phyloP scores from a whole-genome alignment of 2,888 invertebrate genomes.

The Ormyrus labotus region DNA sequence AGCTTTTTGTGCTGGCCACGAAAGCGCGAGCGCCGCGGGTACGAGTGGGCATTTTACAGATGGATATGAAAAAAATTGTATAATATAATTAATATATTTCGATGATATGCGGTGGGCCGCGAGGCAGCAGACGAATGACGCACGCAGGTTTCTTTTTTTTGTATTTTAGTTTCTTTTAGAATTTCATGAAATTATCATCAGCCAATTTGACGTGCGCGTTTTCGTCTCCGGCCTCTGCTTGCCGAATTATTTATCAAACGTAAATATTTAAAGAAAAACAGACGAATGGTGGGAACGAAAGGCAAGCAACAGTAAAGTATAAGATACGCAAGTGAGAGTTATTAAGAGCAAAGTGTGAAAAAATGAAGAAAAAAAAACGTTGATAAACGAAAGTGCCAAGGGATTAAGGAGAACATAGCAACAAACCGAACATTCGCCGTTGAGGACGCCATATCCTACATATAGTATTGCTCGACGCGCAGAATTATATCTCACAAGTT shows the following conservation, averaged over 20 bases:
- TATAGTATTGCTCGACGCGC: slow-evolving; percentile 46
- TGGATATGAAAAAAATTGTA: slow-evolving; percentile 68
- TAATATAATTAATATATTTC: slow-evolving; percentile 76
- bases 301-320: slow-evolving; percentile 57
- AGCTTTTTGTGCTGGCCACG: slow-evolving; percentile 53
- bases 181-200: slow-evolving; percentile 53
- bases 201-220: slow-evolving; percentile 53
- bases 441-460: slow-evolving; percentile 46
- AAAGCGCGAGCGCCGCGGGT: slow-evolving; percentile 44
- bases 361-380: slow-evolving; percentile 53
- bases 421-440: slow-evolving; percentile 40
- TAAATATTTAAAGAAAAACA: slow-evolving; percentile 68
- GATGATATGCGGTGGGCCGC: slow-evolving; percentile 64
- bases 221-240: slow-evolving; percentile 55
- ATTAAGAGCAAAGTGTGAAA: slow-evolving; percentile 32
- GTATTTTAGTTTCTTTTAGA: slow-evolving; percentile 70
- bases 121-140: slow-evolving; percentile 60
- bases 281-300: slow-evolving; percentile 54
- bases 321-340: slow-evolving; percentile 52
- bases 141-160: slow-evolving; percentile 53
- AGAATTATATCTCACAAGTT: slow-evolving; percentile 45
- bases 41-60: slow-evolving; percentile 50
- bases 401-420: slow-evolving; percentile 56
- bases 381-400: slow-evolving; percentile 67
- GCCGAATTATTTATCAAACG: slow-evolving; percentile 72